Evolutionary conservation across 2,113 vertebrate genomes (phyloP).

Genomic region (Cyanoramphus novaezelandiae): DNA sequence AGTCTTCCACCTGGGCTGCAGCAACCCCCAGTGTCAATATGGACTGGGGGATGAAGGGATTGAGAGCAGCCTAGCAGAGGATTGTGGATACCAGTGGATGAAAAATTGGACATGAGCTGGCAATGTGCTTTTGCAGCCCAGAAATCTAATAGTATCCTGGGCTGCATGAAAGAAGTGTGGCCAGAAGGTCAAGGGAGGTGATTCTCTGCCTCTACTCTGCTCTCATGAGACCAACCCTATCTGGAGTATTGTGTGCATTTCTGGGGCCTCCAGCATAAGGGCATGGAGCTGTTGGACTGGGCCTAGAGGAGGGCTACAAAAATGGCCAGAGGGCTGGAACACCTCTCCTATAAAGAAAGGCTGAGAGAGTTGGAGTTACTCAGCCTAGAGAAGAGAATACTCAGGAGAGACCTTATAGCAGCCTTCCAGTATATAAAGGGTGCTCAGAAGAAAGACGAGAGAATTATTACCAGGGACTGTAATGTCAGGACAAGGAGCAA

Average conservation of each 20-base stretch:
- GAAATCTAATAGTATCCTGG: background rate
- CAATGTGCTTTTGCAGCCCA: background rate
- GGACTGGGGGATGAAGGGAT: background rate
- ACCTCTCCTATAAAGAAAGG: background rate
- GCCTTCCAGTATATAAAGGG: background rate
- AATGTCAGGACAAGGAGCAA: background rate
- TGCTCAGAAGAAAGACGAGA: background rate
- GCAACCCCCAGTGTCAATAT: background rate
- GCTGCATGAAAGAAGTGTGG: background rate
- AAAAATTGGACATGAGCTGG: background rate
- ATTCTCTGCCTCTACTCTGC: background rate
- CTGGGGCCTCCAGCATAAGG: background rate
- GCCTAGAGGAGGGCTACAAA: background rate
- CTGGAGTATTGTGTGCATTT: background rate
- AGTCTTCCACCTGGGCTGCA: background rate
- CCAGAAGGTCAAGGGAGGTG: background rate
- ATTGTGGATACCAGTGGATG: background rate
- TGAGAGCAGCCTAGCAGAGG: background rate
- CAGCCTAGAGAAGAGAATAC: background rate
- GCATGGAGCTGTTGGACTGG: accelerated
- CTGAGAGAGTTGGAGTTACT: background rate
- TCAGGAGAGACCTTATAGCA: accelerated
- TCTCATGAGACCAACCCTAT: background rate
- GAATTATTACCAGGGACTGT: background rate
- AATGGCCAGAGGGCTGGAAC: background rate